Evolutionary conservation across 2,113 vertebrate genomes (phyloP).

Genomic region (Tetrax tetrax): DNA sequence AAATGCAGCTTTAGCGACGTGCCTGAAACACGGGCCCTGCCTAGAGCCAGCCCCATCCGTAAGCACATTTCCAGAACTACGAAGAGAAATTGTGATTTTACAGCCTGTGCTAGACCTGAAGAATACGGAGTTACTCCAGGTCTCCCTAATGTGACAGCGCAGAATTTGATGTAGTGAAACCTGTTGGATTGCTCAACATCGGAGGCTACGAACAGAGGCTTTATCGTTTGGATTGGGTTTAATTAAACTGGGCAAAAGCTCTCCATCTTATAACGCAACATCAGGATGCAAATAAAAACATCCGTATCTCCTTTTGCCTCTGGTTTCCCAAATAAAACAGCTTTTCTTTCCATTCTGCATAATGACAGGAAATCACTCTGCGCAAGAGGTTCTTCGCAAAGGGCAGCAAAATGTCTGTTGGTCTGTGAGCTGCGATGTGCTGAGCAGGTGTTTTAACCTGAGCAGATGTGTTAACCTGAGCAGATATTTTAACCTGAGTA

Average conservation of each 20-base stretch:
- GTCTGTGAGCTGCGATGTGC: background rate
- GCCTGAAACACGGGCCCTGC: background rate
- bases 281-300: background rate
- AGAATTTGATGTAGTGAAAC: background rate
- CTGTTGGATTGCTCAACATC: background rate
- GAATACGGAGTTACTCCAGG: background rate
- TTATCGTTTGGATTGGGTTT: background rate
- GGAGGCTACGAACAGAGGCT: background rate
- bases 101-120: background rate
- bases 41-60: background rate
- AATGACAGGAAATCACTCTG: background rate
- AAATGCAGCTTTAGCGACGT: background rate
- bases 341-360: background rate
- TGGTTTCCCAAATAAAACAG: background rate
- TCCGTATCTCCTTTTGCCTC: background rate
- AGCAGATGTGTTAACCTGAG: no score
- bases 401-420: accelerated
- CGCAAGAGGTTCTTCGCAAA: background rate
- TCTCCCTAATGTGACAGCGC: background rate
- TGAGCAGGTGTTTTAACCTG: no score
- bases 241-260: background rate
- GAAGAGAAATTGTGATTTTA: background rate
- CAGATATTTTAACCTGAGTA: no score
- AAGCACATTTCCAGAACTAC: background rate
- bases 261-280: accelerated